Evolutionary conservation across 2,888 invertebrate species (phyloP), one percentile per base, ranked within the genome.

Genomic region (Odontocolon sp.): DNA sequence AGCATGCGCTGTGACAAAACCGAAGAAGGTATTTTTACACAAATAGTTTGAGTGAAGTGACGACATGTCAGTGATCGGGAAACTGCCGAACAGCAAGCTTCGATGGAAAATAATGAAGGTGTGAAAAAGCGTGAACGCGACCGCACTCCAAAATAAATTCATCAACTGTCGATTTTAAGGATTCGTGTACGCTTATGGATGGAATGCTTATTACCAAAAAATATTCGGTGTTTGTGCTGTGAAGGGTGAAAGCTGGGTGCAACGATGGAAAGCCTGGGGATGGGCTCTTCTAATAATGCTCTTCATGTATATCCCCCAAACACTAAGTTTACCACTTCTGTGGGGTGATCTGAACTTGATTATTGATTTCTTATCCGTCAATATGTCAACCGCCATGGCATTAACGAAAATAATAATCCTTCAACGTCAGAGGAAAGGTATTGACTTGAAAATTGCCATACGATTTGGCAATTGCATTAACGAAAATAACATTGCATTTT

Each of bases 351-450:
- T 85, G 56, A 78, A 82, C 11, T 33, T 76, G 23, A 63, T 82
- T 18, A 70, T 86, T 4, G 84, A 84, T 23, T 86, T 85, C 56
- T 63, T 86, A 0, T 82, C 86, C 0, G 75, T 81, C 33, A 86
- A 84, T 40, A 78, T 86, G 18, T 80, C 86, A 0, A 74, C 80
- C 1, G 78, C 78, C 0, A 83, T 83, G 16, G 82, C 84, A 0
- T 50, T 79, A 3, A 28, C 80, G 6, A 86, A 86, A 78, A 21
- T 84, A 0, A 16, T 82, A 1, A 76, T 81, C n/a, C 73, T 82
- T 38, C 82, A 83, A 61, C 79, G 76, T 33, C 71, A 84, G 38
- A 81, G 76, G 79, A 64, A 82, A 59, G 80, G 85, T 86, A 63
- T n/a, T n/a, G n/a, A n/a, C n/a, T n/a, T n/a, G n/a, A n/a, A n/a